A percentile compares a stretch with the other conserved stretches of the same genome.
Evolutionary conservation across 2,888 invertebrate species (phyloP).

Genomic region (Erebia epiphron): DNA sequence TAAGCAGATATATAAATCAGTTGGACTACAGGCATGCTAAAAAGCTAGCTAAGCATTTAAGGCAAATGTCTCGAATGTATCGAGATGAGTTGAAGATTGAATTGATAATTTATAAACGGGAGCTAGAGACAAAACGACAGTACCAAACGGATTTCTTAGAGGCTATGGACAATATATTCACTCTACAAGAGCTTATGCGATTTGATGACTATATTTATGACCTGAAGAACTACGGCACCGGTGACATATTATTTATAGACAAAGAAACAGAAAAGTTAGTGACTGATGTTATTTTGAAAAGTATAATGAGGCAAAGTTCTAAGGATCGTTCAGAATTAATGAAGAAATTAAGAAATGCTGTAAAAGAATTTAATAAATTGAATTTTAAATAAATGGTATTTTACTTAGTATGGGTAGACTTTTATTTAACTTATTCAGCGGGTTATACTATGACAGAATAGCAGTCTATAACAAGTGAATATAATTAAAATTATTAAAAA

Average conservation of each 20-base stretch:
- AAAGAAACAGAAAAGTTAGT: slow-evolving; percentile 47
- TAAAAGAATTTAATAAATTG: slow-evolving; percentile 49
- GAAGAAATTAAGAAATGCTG: slow-evolving; percentile 48
- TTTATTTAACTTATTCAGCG: too few relatives aligned
- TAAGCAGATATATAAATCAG: slow-evolving; percentile 46
- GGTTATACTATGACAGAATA: too few relatives aligned
- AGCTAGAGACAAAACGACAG: slow-evolving; percentile 44
- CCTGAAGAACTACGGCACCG: slow-evolving; percentile 44
- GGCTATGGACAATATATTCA: slow-evolving; percentile 56
- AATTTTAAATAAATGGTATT: background rate
- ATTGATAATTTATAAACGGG: slow-evolving; percentile 45
- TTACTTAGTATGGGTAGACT: background rate
- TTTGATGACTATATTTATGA: slow-evolving; percentile 59
- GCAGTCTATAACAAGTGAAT: too few relatives aligned
- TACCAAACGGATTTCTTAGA: slow-evolving; percentile 50
- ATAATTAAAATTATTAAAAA: too few relatives aligned
- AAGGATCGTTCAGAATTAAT: slow-evolving; percentile 44
- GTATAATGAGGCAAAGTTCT: slow-evolving; percentile 40
- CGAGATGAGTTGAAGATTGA: slow-evolving; percentile 48
- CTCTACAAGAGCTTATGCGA: slow-evolving; percentile 47
- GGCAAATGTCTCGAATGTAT: slow-evolving; percentile 47
- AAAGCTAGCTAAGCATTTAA: slow-evolving; percentile 49
- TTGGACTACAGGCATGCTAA: slow-evolving; percentile 47
- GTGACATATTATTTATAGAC: slow-evolving; percentile 42
- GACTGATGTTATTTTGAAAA: slow-evolving; percentile 44